A percentile compares a stretch with the other conserved stretches of the same genome.
These are phyloP conservation scores for Damaliscus lunatus DNA, from an alignment of 2,113 vertebrate species.

Conservation along the genomic window DNA sequence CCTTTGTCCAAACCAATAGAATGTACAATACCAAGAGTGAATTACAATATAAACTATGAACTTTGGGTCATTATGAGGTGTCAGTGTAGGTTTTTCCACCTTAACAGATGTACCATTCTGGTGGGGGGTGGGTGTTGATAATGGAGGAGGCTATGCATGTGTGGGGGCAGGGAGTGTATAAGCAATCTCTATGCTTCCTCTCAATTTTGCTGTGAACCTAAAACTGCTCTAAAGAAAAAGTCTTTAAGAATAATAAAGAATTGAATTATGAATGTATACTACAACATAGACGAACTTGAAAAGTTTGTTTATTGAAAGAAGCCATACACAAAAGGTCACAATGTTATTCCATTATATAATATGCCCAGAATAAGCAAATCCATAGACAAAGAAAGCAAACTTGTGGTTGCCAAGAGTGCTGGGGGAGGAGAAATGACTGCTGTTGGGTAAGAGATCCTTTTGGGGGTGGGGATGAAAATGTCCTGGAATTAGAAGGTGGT, in stretches of 20 bases:
- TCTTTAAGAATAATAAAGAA: background rate
- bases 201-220: background rate
- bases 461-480: background rate
- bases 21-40: background rate
- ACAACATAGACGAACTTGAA: background rate
- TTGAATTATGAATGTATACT: background rate
- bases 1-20: background rate
- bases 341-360: background rate
- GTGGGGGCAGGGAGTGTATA: background rate
- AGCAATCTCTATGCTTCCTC: background rate
- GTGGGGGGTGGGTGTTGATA: background rate
- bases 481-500: background rate
- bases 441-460: background rate
- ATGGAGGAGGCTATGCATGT: background rate
- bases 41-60: background rate
- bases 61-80: background rate
- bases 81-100: background rate
- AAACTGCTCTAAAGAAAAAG: background rate
- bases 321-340: background rate
- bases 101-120: background rate
- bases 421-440: background rate
- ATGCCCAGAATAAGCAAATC: background rate
- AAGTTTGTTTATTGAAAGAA: background rate
- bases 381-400: background rate
- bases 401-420: background rate